These are phyloP conservation scores for Stenolophus ochropezus DNA, from an alignment of 2,888 invertebrate species.

Conservation along the genomic window DNA sequence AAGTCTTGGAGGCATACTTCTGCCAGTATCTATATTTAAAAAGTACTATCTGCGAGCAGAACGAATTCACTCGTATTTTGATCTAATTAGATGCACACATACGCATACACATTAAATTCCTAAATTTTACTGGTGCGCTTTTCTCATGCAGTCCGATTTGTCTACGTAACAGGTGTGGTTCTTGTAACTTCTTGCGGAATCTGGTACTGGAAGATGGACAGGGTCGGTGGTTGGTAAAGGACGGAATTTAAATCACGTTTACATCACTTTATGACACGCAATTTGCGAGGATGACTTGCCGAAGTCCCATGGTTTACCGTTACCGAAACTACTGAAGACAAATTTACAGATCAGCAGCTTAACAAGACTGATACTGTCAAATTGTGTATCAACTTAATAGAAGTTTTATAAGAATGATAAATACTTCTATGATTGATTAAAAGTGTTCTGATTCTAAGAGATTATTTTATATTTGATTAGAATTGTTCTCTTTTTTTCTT, in stretches of 20 bases:
- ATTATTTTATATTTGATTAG: no score
- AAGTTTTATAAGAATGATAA: neutral
- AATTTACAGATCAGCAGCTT: neutral
- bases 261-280: conserved; percentile 21
- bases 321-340: neutral
- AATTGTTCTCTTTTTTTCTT: no score
- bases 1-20: no score
- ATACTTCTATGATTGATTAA: neutral
- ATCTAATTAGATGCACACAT: no score
- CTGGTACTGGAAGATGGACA: neutral
- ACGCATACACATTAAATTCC: no score
- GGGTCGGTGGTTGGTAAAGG: neutral
- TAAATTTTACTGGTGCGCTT: no score
- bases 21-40: no score
- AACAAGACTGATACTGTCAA: neutral
- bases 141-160: no score
- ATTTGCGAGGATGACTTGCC: conserved; percentile 16
- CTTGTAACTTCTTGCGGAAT: neutral
- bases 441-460: conserved; percentile 9
- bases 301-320: neutral
- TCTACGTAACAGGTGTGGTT: neutral
- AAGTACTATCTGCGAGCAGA: no score
- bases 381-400: neutral
- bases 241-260: conserved; percentile 19
- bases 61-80: no score